phyloP scores from a whole-genome alignment of 2,113 vertebrate species.

The Lethenteron reissneri region DNA sequence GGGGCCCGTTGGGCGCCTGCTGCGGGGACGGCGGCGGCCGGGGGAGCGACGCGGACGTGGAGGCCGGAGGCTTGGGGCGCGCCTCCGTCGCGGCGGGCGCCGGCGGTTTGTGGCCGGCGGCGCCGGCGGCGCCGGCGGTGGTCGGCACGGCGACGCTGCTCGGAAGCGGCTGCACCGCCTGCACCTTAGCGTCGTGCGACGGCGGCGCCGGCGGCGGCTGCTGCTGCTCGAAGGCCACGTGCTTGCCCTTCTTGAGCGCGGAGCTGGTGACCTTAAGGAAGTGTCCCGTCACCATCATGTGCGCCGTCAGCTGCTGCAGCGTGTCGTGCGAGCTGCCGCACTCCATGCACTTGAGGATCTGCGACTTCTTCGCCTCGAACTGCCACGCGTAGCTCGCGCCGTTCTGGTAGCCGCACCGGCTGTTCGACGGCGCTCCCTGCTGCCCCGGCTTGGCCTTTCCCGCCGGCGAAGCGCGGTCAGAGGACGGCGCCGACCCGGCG shows the following conservation, averaged over 20 bases:
- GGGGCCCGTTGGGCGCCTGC: no score
- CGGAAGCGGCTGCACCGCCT: no score
- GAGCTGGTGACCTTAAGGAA: conserved; percentile 94
- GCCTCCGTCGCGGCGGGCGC: no score
- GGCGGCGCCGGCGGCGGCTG: conserved; percentile 50
- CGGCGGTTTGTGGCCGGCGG: no score
- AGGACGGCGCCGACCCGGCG: no score
- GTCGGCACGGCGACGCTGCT: no score
- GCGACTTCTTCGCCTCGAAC: conserved; percentile 95
- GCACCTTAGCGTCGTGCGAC: conserved; percentile 20
- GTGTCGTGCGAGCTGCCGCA: conserved; percentile 92
- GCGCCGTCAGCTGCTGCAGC: conserved; percentile 80
- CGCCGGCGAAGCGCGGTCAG: no score
- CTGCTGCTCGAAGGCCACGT: conserved; percentile 74
- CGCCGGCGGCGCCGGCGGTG: no score
- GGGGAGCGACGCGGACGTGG: no score
- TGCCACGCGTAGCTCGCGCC: conserved; percentile 97
- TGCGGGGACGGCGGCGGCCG: no score
- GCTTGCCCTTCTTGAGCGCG: conserved; percentile 94
- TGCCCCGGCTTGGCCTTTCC: no score
- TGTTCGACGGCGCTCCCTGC: conserved; percentile 20
- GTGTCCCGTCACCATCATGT: conserved; percentile 99
- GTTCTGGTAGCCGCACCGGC: conserved; percentile 88
- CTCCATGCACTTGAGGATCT: conserved; percentile 97
- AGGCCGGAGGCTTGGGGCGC: no score